Conservation (phyloP, 2,888 invertebrate genomes). For the Polydrusus pterygomalis region DNA sequence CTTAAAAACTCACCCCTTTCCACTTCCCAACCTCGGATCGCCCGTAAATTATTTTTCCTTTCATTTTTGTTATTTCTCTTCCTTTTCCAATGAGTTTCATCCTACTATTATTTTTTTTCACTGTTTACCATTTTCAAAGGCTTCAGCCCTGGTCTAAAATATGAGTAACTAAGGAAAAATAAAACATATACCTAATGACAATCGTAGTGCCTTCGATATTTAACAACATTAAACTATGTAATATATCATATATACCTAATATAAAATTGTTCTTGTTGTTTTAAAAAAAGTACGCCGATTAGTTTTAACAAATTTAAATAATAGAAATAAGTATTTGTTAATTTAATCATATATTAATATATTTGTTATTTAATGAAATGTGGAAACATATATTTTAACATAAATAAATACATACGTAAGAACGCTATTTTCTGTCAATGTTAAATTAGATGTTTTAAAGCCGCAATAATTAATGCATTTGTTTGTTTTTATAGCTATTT, state of each 20-base stretch:
- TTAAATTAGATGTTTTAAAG: constrained; percentile 7
- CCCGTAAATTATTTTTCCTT: too few relatives aligned
- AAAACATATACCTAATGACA: not conserved
- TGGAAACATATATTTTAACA: constrained; percentile 14
- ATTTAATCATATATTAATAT: constrained; percentile 13
- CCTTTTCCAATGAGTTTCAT: too few relatives aligned
- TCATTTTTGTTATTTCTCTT: too few relatives aligned
- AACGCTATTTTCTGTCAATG: constrained; percentile 4
- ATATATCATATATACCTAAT: too few relatives aligned
- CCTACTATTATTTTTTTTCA: too few relatives aligned
- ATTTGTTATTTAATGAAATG: constrained; percentile 9
- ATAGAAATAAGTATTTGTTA: constrained; percentile 1
- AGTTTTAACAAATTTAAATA: constrained; percentile 3
- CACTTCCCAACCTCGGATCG: too few relatives aligned
- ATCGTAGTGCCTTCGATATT: constrained; percentile 4
- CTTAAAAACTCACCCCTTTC: too few relatives aligned
- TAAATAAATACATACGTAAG: too few relatives aligned
- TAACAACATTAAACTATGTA: too few relatives aligned
- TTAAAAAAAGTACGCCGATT: not conserved
- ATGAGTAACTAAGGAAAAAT: too few relatives aligned
- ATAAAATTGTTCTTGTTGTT: not conserved
- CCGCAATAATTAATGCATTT: constrained; percentile 34
- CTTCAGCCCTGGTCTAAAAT: too few relatives aligned
- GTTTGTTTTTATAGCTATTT: constrained; percentile 37
- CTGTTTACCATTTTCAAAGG: too few relatives aligned